Conservation (phyloP, 2,113 vertebrate species). For the Tauraco erythrolophus region DNA sequence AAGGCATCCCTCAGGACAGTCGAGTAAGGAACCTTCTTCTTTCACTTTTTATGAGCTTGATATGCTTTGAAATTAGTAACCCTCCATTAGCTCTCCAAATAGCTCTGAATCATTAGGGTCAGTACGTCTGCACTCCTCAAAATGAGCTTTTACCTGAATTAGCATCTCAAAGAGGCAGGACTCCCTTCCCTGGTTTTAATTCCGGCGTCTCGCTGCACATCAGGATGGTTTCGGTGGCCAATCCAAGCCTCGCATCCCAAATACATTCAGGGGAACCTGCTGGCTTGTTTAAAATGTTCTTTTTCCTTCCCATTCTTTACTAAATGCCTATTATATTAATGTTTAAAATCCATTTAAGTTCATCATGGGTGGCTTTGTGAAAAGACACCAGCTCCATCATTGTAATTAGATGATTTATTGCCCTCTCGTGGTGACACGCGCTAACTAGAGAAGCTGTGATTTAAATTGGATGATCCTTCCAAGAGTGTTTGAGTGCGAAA, state of each 20-base stretch:
- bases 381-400: constrained; percentile 24
- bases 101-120: constrained; percentile 58
- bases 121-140: constrained; percentile 35
- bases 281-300: constrained; percentile 64
- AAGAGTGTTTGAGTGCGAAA: constrained; percentile 52
- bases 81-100: constrained; percentile 54
- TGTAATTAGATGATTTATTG: constrained; percentile 76
- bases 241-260: constrained; percentile 50
- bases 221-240: constrained; percentile 53
- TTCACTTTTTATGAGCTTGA: not conserved
- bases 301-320: constrained; percentile 62
- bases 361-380: constrained; percentile 45
- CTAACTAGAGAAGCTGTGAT: constrained; percentile 65
- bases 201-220: not conserved
- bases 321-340: constrained; percentile 71
- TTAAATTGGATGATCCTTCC: constrained; percentile 74
- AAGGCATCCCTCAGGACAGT: not conserved
- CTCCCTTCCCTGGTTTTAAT: not conserved
- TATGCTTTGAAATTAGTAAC: constrained; percentile 47
- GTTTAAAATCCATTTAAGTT: constrained; percentile 77
- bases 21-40: not conserved
- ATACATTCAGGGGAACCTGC: constrained; percentile 54
- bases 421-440: constrained; percentile 76
- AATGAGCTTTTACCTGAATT: constrained; percentile 71
- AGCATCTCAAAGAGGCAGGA: constrained; percentile 64